Conservation (phyloP, 2,888 invertebrate species). For the Athripsodes cinereus region DNA sequence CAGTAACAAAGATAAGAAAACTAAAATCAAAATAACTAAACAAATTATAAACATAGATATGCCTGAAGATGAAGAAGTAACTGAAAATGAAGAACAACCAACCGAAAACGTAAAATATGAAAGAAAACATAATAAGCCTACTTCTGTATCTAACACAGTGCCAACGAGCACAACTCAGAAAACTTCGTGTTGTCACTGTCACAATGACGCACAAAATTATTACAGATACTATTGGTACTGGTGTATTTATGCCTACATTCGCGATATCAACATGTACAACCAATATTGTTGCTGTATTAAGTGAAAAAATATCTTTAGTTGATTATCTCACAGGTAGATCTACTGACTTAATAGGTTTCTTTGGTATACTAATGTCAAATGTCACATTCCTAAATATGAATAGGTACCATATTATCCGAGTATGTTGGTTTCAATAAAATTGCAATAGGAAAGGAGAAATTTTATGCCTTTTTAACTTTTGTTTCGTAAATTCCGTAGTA, state of each 20-base stretch:
- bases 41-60: not conserved
- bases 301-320: not conserved
- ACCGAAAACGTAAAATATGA: not conserved
- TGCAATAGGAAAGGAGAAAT: too few relatives aligned
- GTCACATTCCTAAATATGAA: too few relatives aligned
- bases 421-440: too few relatives aligned
- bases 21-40: not conserved
- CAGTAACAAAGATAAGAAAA: not conserved
- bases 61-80: not conserved
- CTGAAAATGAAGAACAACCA: not conserved
- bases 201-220: not conserved
- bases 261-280: not conserved
- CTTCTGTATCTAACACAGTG: not conserved
- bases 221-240: slow-evolving; percentile 14
- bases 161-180: not conserved
- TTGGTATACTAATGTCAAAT: too few relatives aligned
- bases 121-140: not conserved
- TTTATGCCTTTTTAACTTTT: too few relatives aligned
- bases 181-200: not conserved
- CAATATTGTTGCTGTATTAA: slow-evolving; percentile 1
- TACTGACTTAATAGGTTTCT: too few relatives aligned
- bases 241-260: slow-evolving; percentile 10
- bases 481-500: too few relatives aligned
- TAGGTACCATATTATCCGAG: too few relatives aligned
- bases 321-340: too few relatives aligned